phyloP scores from a whole-genome alignment of 1,140 invertebrate genomes.

The Drosophila persimilis region DNA sequence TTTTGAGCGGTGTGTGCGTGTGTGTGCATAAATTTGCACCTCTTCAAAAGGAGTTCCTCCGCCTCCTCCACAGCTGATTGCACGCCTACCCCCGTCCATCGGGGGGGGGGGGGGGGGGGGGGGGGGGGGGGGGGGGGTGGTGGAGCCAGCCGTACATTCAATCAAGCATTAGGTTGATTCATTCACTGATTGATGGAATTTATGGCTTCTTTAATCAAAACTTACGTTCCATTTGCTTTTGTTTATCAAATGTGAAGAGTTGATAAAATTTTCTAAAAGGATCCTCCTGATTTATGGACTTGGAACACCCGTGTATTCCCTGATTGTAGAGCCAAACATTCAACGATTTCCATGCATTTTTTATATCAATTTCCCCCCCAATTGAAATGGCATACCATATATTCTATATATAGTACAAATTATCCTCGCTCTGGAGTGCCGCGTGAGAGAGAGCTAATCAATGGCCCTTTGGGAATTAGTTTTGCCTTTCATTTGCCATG shows the following conservation, averaged over 20 bases:
- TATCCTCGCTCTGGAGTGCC: slow-evolving; percentile 29
- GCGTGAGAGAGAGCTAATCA: slow-evolving; percentile 54
- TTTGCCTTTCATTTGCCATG: slow-evolving; percentile 19
- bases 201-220: slow-evolving; percentile 32
- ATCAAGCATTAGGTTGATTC: slow-evolving; percentile 66
- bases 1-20: slow-evolving; percentile 45
- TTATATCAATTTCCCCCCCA: slow-evolving; percentile 59
- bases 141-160: slow-evolving; percentile 38
- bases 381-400: slow-evolving; percentile 32
- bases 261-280: background rate
- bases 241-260: no score
- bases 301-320: slow-evolving; percentile 1
- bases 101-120: no score
- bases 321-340: slow-evolving; percentile 48
- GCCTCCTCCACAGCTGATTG: slow-evolving; percentile 11
- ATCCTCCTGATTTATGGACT: slow-evolving; percentile 2
- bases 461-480: slow-evolving; percentile 66
- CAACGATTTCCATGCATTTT: slow-evolving; percentile 71
- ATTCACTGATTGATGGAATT: slow-evolving; percentile 43
- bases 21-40: slow-evolving; percentile 60
- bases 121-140: no score
- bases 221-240: background rate
- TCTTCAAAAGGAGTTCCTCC: slow-evolving; percentile 9
- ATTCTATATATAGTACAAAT: slow-evolving; percentile 22
- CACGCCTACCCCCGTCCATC: background rate